Evolutionary conservation across 2,888 invertebrate species (phyloP).

Genomic region (Cephus pygmeus): DNA sequence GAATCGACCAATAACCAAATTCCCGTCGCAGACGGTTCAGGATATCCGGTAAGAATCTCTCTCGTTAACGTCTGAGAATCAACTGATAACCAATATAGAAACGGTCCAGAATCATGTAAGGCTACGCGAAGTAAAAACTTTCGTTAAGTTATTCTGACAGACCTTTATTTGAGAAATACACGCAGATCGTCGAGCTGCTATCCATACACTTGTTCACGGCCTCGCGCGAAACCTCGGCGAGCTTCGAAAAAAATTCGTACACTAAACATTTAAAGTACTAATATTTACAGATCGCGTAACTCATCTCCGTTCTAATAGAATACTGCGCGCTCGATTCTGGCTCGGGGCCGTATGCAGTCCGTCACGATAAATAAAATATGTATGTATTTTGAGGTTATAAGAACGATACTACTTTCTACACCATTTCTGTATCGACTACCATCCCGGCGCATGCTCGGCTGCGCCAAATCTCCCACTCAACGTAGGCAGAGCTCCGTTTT

Average conservation of each 20-base stretch:
- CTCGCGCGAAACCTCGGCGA: conserved; percentile 6
- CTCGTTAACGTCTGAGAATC: background rate
- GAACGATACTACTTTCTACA: conserved; percentile 9
- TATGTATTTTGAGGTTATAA: conserved; percentile 48
- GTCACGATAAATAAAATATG: conserved; percentile 30
- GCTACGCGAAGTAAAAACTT: background rate
- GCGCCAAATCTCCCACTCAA: background rate
- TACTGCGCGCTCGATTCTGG: background rate
- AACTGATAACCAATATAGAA: background rate
- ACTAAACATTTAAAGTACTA: conserved; percentile 5
- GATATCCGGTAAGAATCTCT: background rate
- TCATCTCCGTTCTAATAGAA: background rate
- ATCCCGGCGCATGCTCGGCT: conserved; percentile 21
- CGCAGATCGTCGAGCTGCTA: background rate
- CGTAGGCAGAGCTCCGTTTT: background rate
- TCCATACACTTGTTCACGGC: conserved; percentile 2
- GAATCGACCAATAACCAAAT: background rate
- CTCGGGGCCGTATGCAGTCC: background rate
- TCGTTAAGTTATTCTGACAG: background rate
- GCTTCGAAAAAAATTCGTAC: background rate
- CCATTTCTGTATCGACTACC: conserved; percentile 27
- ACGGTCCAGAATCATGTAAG: background rate
- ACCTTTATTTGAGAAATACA: background rate
- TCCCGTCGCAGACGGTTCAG: background rate
- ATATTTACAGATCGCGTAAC: conserved; percentile 1